These are phyloP conservation scores for Apodemia zela DNA, from an alignment of 2,888 invertebrate genomes.

Conservation along the genomic window DNA sequence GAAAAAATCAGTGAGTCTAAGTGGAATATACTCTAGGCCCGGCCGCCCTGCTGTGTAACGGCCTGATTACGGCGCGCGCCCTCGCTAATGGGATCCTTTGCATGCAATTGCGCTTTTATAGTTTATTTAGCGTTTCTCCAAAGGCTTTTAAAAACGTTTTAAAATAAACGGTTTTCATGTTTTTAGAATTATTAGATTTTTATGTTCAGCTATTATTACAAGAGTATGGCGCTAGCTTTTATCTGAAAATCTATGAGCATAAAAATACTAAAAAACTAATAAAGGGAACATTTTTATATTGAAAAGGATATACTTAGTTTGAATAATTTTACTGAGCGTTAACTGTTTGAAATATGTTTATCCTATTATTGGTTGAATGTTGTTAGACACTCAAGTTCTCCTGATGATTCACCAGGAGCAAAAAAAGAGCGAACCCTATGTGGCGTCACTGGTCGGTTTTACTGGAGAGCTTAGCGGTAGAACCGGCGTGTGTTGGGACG, in stretches of 20 bases:
- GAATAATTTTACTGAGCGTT: background rate
- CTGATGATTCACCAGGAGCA: no score
- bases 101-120: constrained; percentile 15
- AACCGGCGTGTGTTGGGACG: no score
- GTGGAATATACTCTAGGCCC: background rate
- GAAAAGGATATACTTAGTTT: background rate
- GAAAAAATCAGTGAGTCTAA: background rate
- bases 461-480: no score
- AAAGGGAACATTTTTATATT: background rate
- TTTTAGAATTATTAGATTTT: constrained; percentile 5
- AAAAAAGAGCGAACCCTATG: no score
- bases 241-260: background rate
- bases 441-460: no score
- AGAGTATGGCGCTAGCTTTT: background rate
- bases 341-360: background rate
- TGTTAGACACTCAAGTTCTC: no score
- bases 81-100: constrained; percentile 13
- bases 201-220: background rate
- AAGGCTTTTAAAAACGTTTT: constrained; percentile 11
- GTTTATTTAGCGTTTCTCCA: constrained; percentile 7
- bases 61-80: background rate
- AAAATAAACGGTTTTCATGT: constrained; percentile 3
- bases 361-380: no score
- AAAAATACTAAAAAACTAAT: background rate
- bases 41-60: background rate